Percentiles rank a stretch among this genome's conserved stretches.
phyloP scores from a whole-genome alignment of 2,113 vertebrate genomes.

The Sardina pilchardus region DNA sequence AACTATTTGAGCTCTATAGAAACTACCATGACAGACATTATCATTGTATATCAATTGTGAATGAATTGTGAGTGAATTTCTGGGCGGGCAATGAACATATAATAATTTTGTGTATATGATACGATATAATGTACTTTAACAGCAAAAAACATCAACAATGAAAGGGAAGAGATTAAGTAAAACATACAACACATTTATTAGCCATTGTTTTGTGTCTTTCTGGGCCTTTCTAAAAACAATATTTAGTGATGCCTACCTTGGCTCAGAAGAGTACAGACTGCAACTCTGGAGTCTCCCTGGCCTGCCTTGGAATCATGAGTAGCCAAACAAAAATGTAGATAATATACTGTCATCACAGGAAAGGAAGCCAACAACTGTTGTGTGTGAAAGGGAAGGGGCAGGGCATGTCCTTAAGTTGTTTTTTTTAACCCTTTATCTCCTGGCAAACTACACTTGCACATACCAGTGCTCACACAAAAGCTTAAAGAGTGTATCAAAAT shows the following conservation, averaged over 20 bases:
- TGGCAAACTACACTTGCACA: background rate
- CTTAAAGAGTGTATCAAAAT: background rate
- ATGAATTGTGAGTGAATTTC: background rate
- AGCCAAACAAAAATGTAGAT: slow-evolving; percentile 19
- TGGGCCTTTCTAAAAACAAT: background rate
- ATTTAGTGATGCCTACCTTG: slow-evolving; percentile 1
- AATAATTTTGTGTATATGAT: background rate
- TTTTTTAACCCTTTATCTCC: slow-evolving; percentile 9
- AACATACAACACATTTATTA: background rate
- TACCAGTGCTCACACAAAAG: background rate
- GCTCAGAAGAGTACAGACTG: background rate
- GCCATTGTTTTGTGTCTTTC: background rate
- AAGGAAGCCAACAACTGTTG: slow-evolving; percentile 17
- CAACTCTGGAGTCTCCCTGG: slow-evolving; percentile 14
- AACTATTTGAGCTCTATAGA: background rate
- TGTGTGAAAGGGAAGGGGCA: slow-evolving; percentile 21
- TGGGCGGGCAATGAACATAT: background rate
- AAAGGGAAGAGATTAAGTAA: background rate
- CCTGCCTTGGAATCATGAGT: background rate
- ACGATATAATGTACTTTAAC: background rate
- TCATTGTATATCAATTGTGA: background rate
- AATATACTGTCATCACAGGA: slow-evolving; percentile 16
- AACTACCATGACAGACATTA: background rate
- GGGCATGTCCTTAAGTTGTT: slow-evolving; percentile 14
- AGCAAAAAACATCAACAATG: background rate